Evolutionary conservation across 2,888 invertebrate genomes (phyloP), one percentile per base, ranked within the genome.

Genomic region (Carabus problematicus): DNA sequence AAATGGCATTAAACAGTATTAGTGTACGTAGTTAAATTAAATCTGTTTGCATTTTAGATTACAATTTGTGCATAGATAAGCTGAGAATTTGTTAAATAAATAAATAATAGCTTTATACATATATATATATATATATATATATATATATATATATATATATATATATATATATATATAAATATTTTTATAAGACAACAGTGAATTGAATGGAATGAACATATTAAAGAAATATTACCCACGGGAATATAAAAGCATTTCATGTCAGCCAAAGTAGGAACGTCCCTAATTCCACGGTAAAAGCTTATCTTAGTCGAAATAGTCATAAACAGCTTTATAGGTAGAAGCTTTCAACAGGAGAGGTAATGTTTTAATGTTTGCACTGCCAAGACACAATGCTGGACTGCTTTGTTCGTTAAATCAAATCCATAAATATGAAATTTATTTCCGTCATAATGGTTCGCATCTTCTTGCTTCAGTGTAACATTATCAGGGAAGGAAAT

Each of bases 261-360:
- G 59, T 59, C 59, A 67, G 59, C 52, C 42, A 12, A 60, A 60
- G 59, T 29, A 29, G 29, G 29, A 29, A 67, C 41, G n/a, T 29
- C 66, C 67, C 42, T 67, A 67, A 67, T 67, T 55, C 58, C 40
- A 45, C 39, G 55, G 52, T 67, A 67, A 67, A 67, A 67, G 67
- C 67, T 67, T 67, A 67, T 59, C 67, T 67, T 59, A 58, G 67
- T 59, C 59, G 67, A 67, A 66, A 67, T 67, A 67, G 67, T 67
- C 67, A 67, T 67, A 67, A 67, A 67, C 58, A 67, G 67, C 67
- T 67, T 67, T 67, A 67, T 67, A 67, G 67, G 67, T 59, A 41
- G 67, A 42, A 52, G 67, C 67, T 67, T 67, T 67, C 60, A 67
- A 19, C 67, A 59, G 8, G 18, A 52, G 19, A 40, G 66, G 67